Conservation (phyloP, 2,113 vertebrate genomes). For the Cryptomyrus ogoouensis region DNA sequence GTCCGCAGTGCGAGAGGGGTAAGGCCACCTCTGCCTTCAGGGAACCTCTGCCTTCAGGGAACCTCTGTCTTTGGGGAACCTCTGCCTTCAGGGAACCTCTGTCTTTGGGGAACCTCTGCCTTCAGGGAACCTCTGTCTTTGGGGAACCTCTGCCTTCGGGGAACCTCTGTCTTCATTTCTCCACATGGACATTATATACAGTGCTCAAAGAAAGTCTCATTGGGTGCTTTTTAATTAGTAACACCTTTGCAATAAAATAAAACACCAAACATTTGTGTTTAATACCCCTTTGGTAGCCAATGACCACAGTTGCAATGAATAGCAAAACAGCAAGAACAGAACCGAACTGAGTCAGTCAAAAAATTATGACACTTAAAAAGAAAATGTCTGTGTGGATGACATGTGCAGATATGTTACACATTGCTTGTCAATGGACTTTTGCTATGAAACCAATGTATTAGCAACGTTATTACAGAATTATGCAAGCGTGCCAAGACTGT, state of each 20-base stretch:
- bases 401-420: too few species aligned
- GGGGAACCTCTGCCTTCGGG: too few species aligned
- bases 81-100: too few species aligned
- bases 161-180: too few species aligned
- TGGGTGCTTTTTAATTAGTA: background rate
- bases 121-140: background rate
- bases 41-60: background rate
- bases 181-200: too few species aligned
- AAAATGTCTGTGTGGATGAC: background rate
- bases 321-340: background rate
- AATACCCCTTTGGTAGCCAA: background rate
- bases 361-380: background rate
- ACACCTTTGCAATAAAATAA: background rate
- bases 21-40: background rate
- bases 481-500: background rate
- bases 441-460: too few species aligned
- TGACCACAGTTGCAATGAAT: background rate
- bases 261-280: background rate
- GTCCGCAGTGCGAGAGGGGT: slow-evolving; percentile 90
- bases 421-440: too few species aligned
- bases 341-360: background rate
- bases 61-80: too few species aligned
- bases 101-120: too few species aligned
- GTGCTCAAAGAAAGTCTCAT: background rate
- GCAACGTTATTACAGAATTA: background rate